Evolutionary conservation across 2,888 invertebrate genomes (phyloP), one percentile per base, ranked within the genome.

Genomic region (Drosophila limbata): DNA sequence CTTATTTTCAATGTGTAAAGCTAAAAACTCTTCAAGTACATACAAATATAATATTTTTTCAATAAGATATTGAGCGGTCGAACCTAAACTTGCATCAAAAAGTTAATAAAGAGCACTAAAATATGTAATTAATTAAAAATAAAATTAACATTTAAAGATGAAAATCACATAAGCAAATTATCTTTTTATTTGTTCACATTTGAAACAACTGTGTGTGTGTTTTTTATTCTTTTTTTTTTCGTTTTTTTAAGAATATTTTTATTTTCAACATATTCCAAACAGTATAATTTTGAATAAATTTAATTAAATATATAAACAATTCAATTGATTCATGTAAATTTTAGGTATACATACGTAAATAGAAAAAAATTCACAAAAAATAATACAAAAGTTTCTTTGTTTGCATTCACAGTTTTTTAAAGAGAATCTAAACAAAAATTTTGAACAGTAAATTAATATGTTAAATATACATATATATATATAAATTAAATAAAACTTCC

Each of bases 341-440:
- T 21, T 15, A 35, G 17, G 25, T 68, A 68, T 56, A 63, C 35
- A 25, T 57, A 17, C 19, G 37, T 67, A 52, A 55, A 56, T 60
- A 44, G 45, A 37, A 68, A 75, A 51, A 73, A 59, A 48, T 61
- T 55, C 71, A 88, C 84, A 81, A 87, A 87, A 86, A 88, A 88
- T 86, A 88, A 88, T 82, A 88, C 88, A 88, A 88, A 90, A 85
- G 73, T 62, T 79, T 70, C 33, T 48, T 79, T 70, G 37, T 48
- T 84, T 79, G 88, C 88, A 75, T 79, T 84, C 80, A 81, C 84
- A 86, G 79, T 69, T 70, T 51, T 70, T 51, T 40, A 73, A 69
- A 31, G 60, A 60, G 65, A 76, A 63, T 64, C 86, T 90, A 89
- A 90, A 89, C 88, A 77, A 81, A 80, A 90, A 90, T 90, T 90